Base-by-base conservation (phyloP, 92 coral and sea anemone species). In the Siderastrea siderea region DNA sequence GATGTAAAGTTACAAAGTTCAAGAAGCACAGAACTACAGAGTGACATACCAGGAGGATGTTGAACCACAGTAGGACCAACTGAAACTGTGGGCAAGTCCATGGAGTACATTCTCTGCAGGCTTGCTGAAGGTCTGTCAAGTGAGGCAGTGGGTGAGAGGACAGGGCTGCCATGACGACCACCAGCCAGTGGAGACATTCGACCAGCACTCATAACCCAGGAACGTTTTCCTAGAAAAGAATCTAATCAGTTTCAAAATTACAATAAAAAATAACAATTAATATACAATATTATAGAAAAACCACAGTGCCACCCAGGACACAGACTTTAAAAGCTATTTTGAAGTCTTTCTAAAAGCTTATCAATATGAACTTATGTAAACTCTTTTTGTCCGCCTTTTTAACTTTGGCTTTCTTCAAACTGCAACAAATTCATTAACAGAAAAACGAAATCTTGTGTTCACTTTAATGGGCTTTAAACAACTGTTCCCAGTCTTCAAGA, bases 121-220 rank as follows among this genome's bases (percentile, higher is more conserved):
- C 95, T 83, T 16, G 88, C 95, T 62, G 96, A 86, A 15, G 92
- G 94, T 75, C 91, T 93, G 81, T 95, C 98, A 17, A 95, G 78
- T 19, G 98, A 95, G 58, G 83, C 86, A 19, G 96, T 82, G 2
- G 98, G 98, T 44, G 96, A 95, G 82, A 95, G 84, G 72, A 87
- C 90, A 4, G 98, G 98, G 52, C 98, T 95, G 46, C 95, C 95
- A 87, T 95, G 96, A 1, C 96, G 80, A 2, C 98, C 98, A 48
- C 94, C 93, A 49, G 95, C 95, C 64, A 97, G 81, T 54, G 99
- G 99, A 46, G 99, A 97, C 99, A 97, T 97, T 66, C 95, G 86
- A 44, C 99, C 99, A 45, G 91, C 96, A 81, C 90, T 89, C 96
- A 95, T 94, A 43, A 97, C 99, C 99, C 99, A 98, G n/a, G 99